Base-by-base conservation (phyloP, 2,113 vertebrate species). In the Nansenia antarctica region DNA sequence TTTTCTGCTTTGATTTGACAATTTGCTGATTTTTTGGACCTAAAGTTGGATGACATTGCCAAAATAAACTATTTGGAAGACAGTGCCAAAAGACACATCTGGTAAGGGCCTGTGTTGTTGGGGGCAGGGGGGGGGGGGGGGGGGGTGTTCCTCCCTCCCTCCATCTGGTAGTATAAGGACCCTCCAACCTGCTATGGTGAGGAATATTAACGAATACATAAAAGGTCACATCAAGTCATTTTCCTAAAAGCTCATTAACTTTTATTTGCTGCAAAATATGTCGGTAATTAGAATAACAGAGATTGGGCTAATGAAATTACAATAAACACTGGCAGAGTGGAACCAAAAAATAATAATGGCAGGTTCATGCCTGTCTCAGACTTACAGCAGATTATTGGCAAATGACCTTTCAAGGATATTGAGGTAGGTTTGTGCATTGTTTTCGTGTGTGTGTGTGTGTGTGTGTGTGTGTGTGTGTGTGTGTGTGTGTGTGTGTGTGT, bases 211-310 rank as follows among this genome's bases (percentile, higher is more conserved):
- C 81, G 63, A 85, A 90, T 88, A 85, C 82, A 65, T 80, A 79
- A 90, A 89, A 91, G 85, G 88, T 89, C 88, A 88, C 72, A 76
- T 87, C 79, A 73, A 82, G 73, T 77, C 70, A 75, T 79, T 88
- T 87, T 87, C 84, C 87, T 83, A 83, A 89, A 90, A 90, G 71
- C 87, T 88, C 86, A 90, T 92, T 90, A 90, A 83, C 73, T 87
- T 85, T 87, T 81, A 85, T 88, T 87, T 80, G 81, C 81, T 53
- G 71, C 64, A 81, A 81, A 83, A 91, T 47, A 84, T 85, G 86
- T 85, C 66, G 18, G 70, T 87, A 90, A 91, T 91, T 91, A 87
- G 54, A 86, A 86, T 87, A 88, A 87, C 81, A 72, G 80, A 79
- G 86, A 88, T 83, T 77, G 74, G 72, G 80, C 72, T 88, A 88